phyloP scores from a whole-genome alignment of 2,113 vertebrate species.

The Atherinomorus stipes region DNA sequence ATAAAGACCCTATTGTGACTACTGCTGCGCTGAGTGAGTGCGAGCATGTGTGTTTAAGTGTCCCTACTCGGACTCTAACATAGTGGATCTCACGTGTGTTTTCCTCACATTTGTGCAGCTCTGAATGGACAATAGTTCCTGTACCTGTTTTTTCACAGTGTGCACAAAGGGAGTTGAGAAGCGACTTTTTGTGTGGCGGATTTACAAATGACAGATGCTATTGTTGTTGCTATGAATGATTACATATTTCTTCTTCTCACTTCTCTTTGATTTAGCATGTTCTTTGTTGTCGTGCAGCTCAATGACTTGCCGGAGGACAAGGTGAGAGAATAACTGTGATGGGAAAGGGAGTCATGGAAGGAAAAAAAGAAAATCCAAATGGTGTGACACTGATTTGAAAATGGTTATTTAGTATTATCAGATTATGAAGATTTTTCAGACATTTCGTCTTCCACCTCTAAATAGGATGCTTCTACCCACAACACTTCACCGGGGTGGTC shows the following conservation, averaged over 20 bases:
- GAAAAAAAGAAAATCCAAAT: neutral
- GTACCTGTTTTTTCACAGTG: constrained; percentile 40
- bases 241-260: constrained; percentile 7
- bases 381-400: neutral
- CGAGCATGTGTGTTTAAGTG: constrained; percentile 33
- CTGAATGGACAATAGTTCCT: constrained; percentile 51
- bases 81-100: constrained; percentile 54
- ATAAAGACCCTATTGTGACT: constrained; percentile 74
- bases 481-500: neutral
- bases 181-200: constrained; percentile 31
- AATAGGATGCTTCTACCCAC: neutral
- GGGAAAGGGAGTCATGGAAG: constrained; percentile 1
- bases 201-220: constrained; percentile 54
- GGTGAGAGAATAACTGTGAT: neutral
- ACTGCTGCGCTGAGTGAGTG: neutral
- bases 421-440: neutral
- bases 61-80: constrained; percentile 26
- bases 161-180: constrained; percentile 42
- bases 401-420: neutral
- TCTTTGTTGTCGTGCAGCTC: constrained; percentile 26
- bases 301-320: neutral
- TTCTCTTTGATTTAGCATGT: constrained; percentile 17
- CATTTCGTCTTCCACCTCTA: neutral
- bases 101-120: constrained; percentile 33
- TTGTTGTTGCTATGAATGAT: constrained; percentile 37